Conservation (phyloP, 2,797 vertebrate species). For the Parauchenoglanis punctatus region DNA sequence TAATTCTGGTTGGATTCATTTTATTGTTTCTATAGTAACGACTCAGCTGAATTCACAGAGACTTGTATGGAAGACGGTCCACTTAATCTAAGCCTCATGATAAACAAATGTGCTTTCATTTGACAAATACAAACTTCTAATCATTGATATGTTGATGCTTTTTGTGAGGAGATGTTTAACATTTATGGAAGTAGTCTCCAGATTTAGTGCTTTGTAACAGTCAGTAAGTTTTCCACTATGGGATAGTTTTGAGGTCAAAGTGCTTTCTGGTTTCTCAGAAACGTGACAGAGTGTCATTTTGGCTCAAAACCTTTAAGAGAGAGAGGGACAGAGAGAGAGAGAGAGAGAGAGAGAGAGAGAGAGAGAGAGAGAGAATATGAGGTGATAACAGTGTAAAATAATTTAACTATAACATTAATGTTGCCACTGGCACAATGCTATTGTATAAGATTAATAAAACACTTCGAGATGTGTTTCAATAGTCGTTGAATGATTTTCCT, state of each 20-base stretch:
- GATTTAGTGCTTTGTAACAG: neutral
- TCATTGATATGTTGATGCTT: neutral
- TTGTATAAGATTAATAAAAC: neutral
- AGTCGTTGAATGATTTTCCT: neutral
- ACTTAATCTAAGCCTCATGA: neutral
- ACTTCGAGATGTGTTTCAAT: neutral
- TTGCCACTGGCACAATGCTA: neutral
- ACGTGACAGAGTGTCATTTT: neutral
- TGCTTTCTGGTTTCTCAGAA: neutral
- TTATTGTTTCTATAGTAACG: neutral
- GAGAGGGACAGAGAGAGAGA: neutral
- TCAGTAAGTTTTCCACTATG: neutral
- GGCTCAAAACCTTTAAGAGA: neutral
- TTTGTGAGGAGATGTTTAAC: neutral
- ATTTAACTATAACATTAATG: neutral
- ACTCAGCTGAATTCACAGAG: neutral
- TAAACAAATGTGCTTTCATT: neutral
- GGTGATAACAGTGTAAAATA: neutral
- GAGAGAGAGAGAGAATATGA: neutral
- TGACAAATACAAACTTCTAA: neutral
- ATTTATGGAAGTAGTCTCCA: neutral
- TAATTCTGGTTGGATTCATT: no score
- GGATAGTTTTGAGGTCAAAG: neutral
- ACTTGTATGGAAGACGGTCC: neutral
- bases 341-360: neutral